These are phyloP conservation scores for Tryphoninae sp. DNA, from an alignment of 2,888 invertebrate species.

Conservation along the genomic window DNA sequence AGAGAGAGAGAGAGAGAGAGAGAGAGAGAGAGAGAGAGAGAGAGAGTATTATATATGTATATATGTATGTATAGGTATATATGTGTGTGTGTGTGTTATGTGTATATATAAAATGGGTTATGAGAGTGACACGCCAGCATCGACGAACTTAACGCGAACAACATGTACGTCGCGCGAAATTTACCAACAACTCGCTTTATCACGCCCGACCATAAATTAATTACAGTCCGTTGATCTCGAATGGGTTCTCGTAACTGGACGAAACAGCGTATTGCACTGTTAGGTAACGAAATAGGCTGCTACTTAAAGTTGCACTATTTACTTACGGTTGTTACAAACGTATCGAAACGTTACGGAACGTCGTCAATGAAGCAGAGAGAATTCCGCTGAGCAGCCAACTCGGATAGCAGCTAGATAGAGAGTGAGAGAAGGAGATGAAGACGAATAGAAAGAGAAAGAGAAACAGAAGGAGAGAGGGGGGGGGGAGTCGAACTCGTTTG, in stretches of 20 bases:
- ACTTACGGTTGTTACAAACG: too few relatives aligned
- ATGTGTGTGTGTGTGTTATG: too few relatives aligned
- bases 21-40: too few relatives aligned
- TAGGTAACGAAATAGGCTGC: conserved; percentile 7
- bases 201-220: conserved; percentile 34
- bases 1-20: too few relatives aligned
- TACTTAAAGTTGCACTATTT: not conserved
- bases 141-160: conserved; percentile 23
- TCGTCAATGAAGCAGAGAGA: conserved; percentile 2
- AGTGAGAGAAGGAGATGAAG: not conserved
- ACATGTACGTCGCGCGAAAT: conserved; percentile 2
- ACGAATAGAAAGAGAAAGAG: not conserved
- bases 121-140: not conserved
- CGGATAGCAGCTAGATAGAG: not conserved
- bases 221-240: conserved; percentile 20
- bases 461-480: not conserved
- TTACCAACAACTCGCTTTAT: conserved; percentile 3
- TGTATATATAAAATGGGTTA: not conserved
- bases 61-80: too few relatives aligned
- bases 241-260: conserved; percentile 14
- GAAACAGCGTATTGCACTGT: conserved; percentile 19
- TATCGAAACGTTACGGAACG: not conserved
- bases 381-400: not conserved
- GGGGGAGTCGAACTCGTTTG: conserved; percentile 37
- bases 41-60: too few relatives aligned